Evolutionary conservation across 2,113 vertebrate genomes (phyloP), one percentile per base, ranked within the genome.

Genomic region (Lathamus discolor): DNA sequence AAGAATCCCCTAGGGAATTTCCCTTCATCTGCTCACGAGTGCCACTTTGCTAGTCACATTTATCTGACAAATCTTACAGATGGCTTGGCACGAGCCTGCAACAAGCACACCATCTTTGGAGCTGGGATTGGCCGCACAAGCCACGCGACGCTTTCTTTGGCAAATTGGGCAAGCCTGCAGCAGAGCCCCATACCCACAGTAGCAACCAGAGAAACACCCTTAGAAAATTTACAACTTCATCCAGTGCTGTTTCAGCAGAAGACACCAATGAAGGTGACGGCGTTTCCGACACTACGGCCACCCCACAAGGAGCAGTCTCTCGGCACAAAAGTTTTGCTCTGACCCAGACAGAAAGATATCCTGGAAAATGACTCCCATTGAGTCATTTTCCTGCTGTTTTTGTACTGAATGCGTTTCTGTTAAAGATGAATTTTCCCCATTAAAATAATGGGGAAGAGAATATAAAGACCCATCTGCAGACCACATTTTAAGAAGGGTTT

Each of bases 61-160:
- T 97, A 97, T 97, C 94, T 96, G 96, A 97, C 93, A 95, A 96
- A 96, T 96, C 96, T 96, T 96, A 96, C 93, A 96, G 96, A 96
- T 95, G 96, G 96, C 95, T 97, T 96, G 96, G 96, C 96, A 95
- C 75, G 6, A 89, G 93, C 86, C 85, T 83, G 62, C 83, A 94
- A 92, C 92, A 91, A 93, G 95, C 94, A 95, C 95, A 95, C 92
- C 93, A 96, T 96, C 92, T 94, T 92, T 95, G 93, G 93, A 96
- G 92, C 90, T 86, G 88, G 90, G 94, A 94, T 96, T 82, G 96
- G 93, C 84, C 28, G 43, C 81, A 77, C 46, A 24, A 94, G 83
- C 92, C 93, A 95, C 17, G 0, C 33, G 0, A 86, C 2, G 3
- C 49, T 94, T 96, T 57, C 74, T 75, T 46, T 77, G 84, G 92